A percentile compares a stretch with the other conserved stretches of the same genome.
phyloP scores from a whole-genome alignment of 2,113 vertebrate species.

The Desmodus rotundus region DNA sequence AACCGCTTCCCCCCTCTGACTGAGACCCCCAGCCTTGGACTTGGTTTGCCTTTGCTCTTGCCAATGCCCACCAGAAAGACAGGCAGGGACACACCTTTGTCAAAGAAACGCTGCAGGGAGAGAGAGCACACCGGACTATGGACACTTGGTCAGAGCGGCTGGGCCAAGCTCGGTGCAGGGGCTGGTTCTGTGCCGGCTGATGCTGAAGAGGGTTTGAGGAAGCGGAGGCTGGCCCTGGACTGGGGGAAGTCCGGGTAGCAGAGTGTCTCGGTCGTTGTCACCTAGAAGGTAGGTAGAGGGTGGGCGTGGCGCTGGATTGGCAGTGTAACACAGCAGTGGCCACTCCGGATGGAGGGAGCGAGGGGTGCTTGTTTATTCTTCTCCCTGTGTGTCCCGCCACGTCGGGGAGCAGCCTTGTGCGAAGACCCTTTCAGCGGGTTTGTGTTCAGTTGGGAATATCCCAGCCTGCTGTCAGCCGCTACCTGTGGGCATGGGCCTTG shows the following conservation, averaged over 20 bases:
- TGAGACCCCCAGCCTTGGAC: background rate
- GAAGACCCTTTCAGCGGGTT: no score
- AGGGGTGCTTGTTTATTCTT: accelerated
- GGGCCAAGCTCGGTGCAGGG: background rate
- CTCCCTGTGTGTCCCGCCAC: accelerated
- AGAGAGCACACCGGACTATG: no score
- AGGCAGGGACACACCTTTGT: background rate
- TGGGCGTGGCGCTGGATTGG: accelerated
- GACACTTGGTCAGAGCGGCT: accelerated
- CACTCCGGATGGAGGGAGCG: accelerated
- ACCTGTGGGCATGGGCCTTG: no score
- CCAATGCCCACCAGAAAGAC: background rate
- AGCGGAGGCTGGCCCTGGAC: accelerated
- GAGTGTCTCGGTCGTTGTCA: background rate
- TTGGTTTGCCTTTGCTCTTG: background rate
- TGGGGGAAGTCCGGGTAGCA: background rate
- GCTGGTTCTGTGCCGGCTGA: background rate
- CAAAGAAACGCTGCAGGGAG: background rate
- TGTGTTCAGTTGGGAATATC: accelerated
- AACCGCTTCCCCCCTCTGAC: background rate
- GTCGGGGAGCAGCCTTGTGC: accelerated
- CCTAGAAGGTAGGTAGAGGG: background rate
- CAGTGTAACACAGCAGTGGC: background rate
- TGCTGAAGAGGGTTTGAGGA: background rate
- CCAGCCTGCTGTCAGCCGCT: background rate